Percentiles rank a stretch among this genome's conserved stretches.
Conservation (phyloP, 2,113 vertebrate species). For the Lagenorhynchus albirostris region DNA sequence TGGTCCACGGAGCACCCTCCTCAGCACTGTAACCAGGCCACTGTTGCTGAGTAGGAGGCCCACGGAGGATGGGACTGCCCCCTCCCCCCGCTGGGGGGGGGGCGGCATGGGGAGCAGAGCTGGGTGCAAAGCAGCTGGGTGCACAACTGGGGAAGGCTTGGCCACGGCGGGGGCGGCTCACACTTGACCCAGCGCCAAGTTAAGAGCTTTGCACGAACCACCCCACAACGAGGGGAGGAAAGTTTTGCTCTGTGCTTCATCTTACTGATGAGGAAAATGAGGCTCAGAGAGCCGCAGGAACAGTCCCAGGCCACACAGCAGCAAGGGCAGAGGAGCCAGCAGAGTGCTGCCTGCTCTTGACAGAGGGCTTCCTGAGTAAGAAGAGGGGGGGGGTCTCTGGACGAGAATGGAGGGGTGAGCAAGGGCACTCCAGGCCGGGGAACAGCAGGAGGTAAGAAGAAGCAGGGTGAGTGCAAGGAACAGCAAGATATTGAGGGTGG, state of each 20-base stretch:
- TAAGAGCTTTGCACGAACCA: fast-evolving
- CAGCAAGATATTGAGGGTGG: not conserved
- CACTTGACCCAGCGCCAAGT: not conserved
- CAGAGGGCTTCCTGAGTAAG: not conserved
- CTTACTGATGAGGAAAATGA: not conserved
- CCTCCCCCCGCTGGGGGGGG: not conserved
- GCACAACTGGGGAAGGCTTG: not conserved
- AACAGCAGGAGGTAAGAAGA: not conserved
- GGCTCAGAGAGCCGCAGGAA: not conserved
- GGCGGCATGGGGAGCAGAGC: not conserved
- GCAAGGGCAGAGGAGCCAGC: fast-evolving
- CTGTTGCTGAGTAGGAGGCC: too few species aligned
- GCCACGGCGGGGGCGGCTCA: not conserved
- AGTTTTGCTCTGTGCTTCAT: not conserved
- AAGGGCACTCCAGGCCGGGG: not conserved
- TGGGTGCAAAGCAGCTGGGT: too few species aligned
- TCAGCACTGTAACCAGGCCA: fast-evolving
- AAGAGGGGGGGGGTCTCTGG: not conserved
- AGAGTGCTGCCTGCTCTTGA: fast-evolving
- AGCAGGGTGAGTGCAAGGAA: too few species aligned
- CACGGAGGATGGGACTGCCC: not conserved
- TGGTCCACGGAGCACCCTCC: not conserved
- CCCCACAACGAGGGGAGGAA: not conserved
- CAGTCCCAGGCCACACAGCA: not conserved
- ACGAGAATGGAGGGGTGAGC: not conserved